Evolutionary conservation across 2,113 vertebrate species (phyloP), one percentile per base, ranked within the genome.

Genomic region (Nibea coibor): DNA sequence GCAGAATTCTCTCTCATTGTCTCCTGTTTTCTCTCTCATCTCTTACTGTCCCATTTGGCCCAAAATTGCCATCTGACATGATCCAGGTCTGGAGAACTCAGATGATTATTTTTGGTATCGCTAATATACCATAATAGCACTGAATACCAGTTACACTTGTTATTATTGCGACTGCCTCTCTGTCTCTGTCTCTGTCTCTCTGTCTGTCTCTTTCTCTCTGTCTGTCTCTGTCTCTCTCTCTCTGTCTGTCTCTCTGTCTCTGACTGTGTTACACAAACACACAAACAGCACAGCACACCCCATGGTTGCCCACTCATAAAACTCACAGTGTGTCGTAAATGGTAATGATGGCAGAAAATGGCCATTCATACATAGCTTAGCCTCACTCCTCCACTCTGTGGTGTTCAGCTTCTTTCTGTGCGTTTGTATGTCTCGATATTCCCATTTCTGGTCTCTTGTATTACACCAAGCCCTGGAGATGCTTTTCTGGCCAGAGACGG

Each of bases 361-460:
- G 68, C 53, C 69, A 35, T 80, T 85, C 72, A 72, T 35, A 61
- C 8, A 4, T 68, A 50, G 73, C 77, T 88, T 82, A 86, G 68
- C 59, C 72, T 81, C 77, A 16, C 56, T 70, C 39, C 56, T 70
- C 39, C 71, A 48, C 76, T 87, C 76, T 43, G 64, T 12, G n/a
- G 72, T 47, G 53, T 72, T 77, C 51, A 4, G 1, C 67, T 59
- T 67, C 75, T 77, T 56, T 78, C 67, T 80, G 68, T 82, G 65
- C 91, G 81, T 83, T 89, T 91, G 61, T 75, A 70, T 31, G 58
- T 86, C 82, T 81, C 68, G 64, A 79, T 86, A 75, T 92, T 81
- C 75, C 80, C 85, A 66, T 79, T 79, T 75, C 57, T 69, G 85
- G 68, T 66, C 80, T 73, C 74, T 67, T 80, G 71, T 76, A 80